Evolutionary conservation across 2,113 vertebrate species (phyloP).

Genomic region (Microtus richardsoni): DNA sequence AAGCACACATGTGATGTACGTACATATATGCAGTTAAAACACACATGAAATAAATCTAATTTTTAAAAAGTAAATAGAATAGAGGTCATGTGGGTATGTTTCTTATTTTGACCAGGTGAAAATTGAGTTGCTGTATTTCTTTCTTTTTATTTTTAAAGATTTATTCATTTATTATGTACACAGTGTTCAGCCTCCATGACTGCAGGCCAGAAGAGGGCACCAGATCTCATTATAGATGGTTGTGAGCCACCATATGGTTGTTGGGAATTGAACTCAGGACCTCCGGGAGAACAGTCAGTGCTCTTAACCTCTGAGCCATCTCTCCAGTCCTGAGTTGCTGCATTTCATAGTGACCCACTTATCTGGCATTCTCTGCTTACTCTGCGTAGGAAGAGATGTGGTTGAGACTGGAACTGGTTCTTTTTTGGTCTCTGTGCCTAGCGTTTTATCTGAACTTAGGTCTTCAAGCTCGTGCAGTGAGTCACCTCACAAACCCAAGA

Average conservation of each 20-base stretch:
- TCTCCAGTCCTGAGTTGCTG: constrained; percentile 70
- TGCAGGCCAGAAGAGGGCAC: no score
- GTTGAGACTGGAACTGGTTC: constrained; percentile 80
- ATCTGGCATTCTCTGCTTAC: constrained; percentile 90
- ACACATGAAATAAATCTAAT: not conserved
- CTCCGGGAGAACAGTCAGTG: no score
- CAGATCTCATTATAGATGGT: no score
- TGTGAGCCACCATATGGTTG: no score
- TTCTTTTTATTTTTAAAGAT: no score
- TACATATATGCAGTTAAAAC: not conserved
- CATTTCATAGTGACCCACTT: constrained; percentile 90
- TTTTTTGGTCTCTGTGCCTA: constrained; percentile 75
- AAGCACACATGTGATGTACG: not conserved
- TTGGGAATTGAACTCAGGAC: no score
- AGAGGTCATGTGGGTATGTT: constrained; percentile 88
- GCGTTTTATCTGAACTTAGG: no score
- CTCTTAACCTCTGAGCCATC: no score
- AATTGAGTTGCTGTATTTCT: constrained; percentile 85
- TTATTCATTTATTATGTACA: no score
- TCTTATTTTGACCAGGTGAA: constrained; percentile 88
- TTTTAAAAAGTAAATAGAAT: constrained; percentile 86
- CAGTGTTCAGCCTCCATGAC: no score
- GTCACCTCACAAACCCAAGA: not conserved
- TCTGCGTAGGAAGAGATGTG: constrained; percentile 85
- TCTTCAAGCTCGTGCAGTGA: not conserved